A percentile compares a stretch with the other conserved stretches of the same genome.
Evolutionary conservation across 1,140 invertebrate species (phyloP).

Genomic region (Drosophila hydei): DNA sequence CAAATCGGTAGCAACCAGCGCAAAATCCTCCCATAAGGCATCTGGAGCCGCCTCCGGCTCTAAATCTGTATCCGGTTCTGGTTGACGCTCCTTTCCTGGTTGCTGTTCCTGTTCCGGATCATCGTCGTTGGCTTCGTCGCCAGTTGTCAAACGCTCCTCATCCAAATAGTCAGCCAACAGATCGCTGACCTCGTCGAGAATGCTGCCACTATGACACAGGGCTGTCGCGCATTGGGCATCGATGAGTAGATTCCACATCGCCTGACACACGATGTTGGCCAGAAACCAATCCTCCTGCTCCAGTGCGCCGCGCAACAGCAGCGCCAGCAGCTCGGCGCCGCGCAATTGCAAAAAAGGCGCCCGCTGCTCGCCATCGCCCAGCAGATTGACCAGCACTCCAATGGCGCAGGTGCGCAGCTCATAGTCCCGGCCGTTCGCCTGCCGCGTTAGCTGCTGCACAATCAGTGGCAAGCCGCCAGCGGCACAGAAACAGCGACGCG

Average conservation of each 20-base stretch:
- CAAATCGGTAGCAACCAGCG: slow-evolving; percentile 87
- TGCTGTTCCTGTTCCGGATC: slow-evolving; percentile 24
- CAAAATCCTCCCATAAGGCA: slow-evolving; percentile 87
- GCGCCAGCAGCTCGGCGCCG: slow-evolving; percentile 63
- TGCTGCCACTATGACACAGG: slow-evolving; percentile 82
- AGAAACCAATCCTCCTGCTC: slow-evolving; percentile 82
- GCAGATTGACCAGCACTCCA: slow-evolving; percentile 79
- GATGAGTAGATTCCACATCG: slow-evolving; percentile 89
- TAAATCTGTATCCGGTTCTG: not conserved
- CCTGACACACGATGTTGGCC: slow-evolving; percentile 80
- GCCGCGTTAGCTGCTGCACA: slow-evolving; percentile 64
- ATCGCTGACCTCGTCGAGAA: slow-evolving; percentile 85
- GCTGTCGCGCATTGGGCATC: slow-evolving; percentile 84
- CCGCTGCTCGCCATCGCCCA: slow-evolving; percentile 79
- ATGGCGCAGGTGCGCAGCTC: slow-evolving; percentile 80
- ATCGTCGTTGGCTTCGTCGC: slow-evolving; percentile 38
- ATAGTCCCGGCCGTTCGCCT: slow-evolving; percentile 65
- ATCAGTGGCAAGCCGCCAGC: slow-evolving; percentile 74
- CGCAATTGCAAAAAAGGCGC: slow-evolving; percentile 74
- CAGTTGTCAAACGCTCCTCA: slow-evolving; percentile 84
- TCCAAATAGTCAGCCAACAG: slow-evolving; percentile 86
- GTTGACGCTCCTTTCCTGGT: not conserved
- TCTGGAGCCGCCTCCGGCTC: slow-evolving; percentile 57
- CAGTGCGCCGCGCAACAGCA: slow-evolving; percentile 66
- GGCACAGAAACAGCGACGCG: slow-evolving; percentile 74